Conservation (phyloP, 2,797 vertebrate species). For the Pterois miles region DNA sequence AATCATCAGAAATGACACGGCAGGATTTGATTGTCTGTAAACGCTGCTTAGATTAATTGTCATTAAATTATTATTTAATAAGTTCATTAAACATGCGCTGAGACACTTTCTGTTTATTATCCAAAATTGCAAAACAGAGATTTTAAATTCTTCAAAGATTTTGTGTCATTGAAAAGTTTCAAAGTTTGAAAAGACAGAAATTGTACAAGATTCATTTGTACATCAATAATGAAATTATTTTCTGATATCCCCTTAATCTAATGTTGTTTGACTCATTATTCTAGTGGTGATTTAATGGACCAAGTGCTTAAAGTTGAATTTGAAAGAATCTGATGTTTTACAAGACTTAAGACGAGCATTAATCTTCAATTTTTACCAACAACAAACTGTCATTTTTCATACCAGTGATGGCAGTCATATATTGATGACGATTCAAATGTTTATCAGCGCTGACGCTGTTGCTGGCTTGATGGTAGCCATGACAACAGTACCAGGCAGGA, state of each 20-base stretch:
- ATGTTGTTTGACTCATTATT: neutral
- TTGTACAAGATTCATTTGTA: no score
- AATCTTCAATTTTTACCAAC: no score
- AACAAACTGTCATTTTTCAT: slow-evolving; percentile 11
- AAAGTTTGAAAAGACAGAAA: no score
- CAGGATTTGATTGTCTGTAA: neutral
- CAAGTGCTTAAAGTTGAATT: no score
- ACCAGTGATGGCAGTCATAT: neutral
- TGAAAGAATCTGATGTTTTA: rapidly evolving
- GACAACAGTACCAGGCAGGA: slow-evolving; percentile 32
- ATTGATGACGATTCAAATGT: neutral
- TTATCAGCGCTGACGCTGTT: neutral
- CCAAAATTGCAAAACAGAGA: neutral
- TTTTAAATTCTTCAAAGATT: neutral
- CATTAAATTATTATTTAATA: rapidly evolving
- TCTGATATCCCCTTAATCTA: neutral
- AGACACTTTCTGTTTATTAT: neutral
- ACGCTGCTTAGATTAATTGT: neutral
- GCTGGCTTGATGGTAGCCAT: slow-evolving; percentile 40
- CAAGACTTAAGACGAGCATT: neutral
- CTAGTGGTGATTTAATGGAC: neutral
- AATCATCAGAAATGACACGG: neutral
- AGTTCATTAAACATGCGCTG: neutral
- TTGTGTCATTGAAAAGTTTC: neutral
- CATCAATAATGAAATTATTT: neutral